phyloP scores from a whole-genome alignment of 1,140 invertebrate genomes.

The Lasioglossum baleicum region DNA sequence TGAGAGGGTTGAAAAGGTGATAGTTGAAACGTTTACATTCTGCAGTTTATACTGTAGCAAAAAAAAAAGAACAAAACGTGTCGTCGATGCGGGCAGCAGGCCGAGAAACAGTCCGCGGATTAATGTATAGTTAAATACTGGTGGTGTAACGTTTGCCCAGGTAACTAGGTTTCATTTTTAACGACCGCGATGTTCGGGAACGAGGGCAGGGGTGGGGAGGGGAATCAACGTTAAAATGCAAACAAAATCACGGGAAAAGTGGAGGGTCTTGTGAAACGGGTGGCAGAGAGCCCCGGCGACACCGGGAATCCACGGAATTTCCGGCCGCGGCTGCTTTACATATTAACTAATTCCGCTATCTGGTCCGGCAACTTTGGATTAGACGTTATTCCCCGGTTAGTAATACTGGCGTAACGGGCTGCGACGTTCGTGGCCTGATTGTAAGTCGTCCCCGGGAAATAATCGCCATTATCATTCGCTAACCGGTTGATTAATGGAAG shows the following conservation, averaged over 20 bases:
- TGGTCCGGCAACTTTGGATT: constrained; percentile 57
- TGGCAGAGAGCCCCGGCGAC: constrained; percentile 23
- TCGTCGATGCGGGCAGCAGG: neutral
- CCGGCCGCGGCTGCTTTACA: constrained; percentile 52
- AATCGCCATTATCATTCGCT: constrained; percentile 46
- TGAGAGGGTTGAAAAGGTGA: too few species aligned
- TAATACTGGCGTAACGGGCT: constrained; percentile 56
- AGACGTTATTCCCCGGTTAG: constrained; percentile 60
- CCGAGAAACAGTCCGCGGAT: neutral
- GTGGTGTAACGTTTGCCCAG: constrained; percentile 15
- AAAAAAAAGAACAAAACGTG: too few species aligned
- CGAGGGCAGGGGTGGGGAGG: neutral
- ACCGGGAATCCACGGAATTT: constrained; percentile 50
- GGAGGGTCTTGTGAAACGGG: neutral
- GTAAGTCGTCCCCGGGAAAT: constrained; percentile 44
- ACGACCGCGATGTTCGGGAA: constrained; percentile 27
- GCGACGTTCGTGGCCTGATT: constrained; percentile 43
- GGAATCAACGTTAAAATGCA: constrained; percentile 28
- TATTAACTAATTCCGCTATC: constrained; percentile 62
- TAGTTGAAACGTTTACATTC: too few species aligned
- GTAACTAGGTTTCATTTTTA: constrained; percentile 36
- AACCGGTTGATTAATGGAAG: constrained; percentile 37
- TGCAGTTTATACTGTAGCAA: neutral
- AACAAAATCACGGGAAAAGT: constrained; percentile 25
- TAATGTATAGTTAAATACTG: constrained; percentile 33